Evolutionary conservation across 2,888 invertebrate genomes (phyloP).

Genomic region (Hypselothyrea guttata): DNA sequence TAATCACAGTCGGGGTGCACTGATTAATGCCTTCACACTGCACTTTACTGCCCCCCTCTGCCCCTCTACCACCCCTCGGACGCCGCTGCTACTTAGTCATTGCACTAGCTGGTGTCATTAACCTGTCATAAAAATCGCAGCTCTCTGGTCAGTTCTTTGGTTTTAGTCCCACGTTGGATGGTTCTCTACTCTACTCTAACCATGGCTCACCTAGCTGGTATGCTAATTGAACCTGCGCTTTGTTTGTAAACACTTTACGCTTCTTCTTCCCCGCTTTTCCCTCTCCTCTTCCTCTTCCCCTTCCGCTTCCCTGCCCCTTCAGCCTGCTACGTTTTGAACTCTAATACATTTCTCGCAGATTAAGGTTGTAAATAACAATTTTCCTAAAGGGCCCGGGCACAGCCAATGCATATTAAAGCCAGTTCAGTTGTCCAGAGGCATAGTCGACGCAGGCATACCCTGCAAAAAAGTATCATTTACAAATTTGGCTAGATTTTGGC

Average conservation of each 20-base stretch:
- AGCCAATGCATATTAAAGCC: slow-evolving; percentile 45
- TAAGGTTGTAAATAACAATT: slow-evolving; percentile 73
- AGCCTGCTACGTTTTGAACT: slow-evolving; percentile 45
- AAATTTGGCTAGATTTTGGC: too few relatives aligned
- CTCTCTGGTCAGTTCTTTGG: slow-evolving; percentile 27
- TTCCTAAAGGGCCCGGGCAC: slow-evolving; percentile 27
- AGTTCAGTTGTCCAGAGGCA: neutral
- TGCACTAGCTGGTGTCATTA: slow-evolving; percentile 62
- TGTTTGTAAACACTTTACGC: slow-evolving; percentile 69
- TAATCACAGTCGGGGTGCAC: slow-evolving; percentile 11
- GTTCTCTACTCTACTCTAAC: slow-evolving; percentile 2
- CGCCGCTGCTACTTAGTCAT: slow-evolving; percentile 27
- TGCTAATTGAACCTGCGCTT: slow-evolving; percentile 67
- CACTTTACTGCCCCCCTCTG: neutral
- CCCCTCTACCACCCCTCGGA: too few relatives aligned
- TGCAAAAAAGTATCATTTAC: too few relatives aligned
- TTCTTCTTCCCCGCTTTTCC: slow-evolving; percentile 21
- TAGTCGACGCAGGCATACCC: slow-evolving; percentile 16
- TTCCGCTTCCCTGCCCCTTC: neutral
- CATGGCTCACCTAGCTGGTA: slow-evolving; percentile 65
- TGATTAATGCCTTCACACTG: slow-evolving; percentile 17
- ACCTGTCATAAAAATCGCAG: slow-evolving; percentile 75
- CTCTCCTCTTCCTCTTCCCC: neutral
- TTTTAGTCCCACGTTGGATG: slow-evolving; percentile 42
- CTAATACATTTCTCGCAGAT: slow-evolving; percentile 74